Evolutionary conservation across 2,888 invertebrate species (phyloP).

Genomic region (Scaptomyza cyrtandrae): DNA sequence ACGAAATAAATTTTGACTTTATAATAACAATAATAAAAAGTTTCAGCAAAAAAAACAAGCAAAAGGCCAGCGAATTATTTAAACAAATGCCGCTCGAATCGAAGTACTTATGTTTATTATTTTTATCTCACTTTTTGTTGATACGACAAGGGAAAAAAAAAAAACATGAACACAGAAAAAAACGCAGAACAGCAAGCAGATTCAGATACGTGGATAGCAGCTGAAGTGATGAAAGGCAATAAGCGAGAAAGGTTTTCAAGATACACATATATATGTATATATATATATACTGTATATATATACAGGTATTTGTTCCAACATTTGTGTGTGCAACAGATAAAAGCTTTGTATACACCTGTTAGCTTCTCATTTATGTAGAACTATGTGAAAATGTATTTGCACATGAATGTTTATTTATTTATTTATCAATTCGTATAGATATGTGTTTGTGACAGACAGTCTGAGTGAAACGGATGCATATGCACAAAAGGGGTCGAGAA

Average conservation of each 20-base stretch:
- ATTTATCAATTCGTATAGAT: not conserved
- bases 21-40: conserved; percentile 30
- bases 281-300: not conserved
- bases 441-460: not conserved
- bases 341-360: conserved; percentile 6
- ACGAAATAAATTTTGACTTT: conserved; percentile 54
- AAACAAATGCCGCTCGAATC: conserved; percentile 46
- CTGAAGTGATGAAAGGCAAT: conserved; percentile 31
- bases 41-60: not conserved
- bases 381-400: conserved; percentile 2
- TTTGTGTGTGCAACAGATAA: conserved; percentile 3
- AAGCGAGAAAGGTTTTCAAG: conserved; percentile 23
- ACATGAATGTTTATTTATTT: conserved; percentile 9
- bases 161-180: conserved; percentile 2
- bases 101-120: conserved; percentile 40
- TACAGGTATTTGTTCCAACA: not conserved
- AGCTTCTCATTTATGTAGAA: not conserved
- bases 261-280: not conserved
- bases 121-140: conserved; percentile 31
- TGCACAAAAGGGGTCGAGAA: not conserved
- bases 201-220: not conserved
- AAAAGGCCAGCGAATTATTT: conserved; percentile 51
- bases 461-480: not conserved
- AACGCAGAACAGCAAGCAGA: conserved; percentile 1
- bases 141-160: conserved; percentile 2